phyloP scores from a whole-genome alignment of 2,888 invertebrate species.

The Drosophila macrospina region DNA sequence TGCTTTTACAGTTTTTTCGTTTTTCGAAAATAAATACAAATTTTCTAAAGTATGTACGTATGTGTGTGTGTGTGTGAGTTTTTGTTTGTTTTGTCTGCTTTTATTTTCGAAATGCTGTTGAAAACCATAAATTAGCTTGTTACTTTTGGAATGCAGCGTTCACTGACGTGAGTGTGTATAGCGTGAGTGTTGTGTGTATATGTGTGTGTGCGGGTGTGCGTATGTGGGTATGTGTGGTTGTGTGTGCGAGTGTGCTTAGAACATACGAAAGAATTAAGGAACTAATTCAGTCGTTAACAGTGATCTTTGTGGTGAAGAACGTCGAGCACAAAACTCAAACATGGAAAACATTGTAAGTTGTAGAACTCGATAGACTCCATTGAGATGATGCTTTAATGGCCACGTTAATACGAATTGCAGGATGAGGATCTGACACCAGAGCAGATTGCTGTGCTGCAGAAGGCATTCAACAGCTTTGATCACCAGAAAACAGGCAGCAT shows the following conservation, averaged over 20 bases:
- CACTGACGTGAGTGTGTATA: conserved; percentile 29
- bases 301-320: conserved; percentile 74
- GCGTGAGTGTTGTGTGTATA: conserved; percentile 16
- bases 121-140: conserved; percentile 80
- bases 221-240: conserved; percentile 8
- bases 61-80: conserved; percentile 18
- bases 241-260: conserved; percentile 37
- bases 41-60: not conserved
- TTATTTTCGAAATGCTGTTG: conserved; percentile 73
- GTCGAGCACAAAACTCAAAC: conserved; percentile 47
- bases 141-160: conserved; percentile 77
- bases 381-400: not conserved
- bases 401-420: conserved; percentile 84
- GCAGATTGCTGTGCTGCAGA: conserved; percentile 96
- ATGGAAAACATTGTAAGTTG: conserved; percentile 80
- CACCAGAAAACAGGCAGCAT: conserved; percentile 97
- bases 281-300: conserved; percentile 74
- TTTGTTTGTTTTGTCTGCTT: conserved; percentile 59
- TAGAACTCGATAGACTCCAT: too few relatives aligned
- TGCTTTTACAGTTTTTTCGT: conserved; percentile 82
- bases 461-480: conserved; percentile 98
- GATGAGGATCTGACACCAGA: conserved; percentile 96
- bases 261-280: conserved; percentile 54
- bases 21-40: conserved; percentile 64
- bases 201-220: conserved; percentile 25